These are phyloP conservation scores for Cephus rjabovi DNA, from an alignment of 2,888 invertebrate genomes.

Conservation along the genomic window DNA sequence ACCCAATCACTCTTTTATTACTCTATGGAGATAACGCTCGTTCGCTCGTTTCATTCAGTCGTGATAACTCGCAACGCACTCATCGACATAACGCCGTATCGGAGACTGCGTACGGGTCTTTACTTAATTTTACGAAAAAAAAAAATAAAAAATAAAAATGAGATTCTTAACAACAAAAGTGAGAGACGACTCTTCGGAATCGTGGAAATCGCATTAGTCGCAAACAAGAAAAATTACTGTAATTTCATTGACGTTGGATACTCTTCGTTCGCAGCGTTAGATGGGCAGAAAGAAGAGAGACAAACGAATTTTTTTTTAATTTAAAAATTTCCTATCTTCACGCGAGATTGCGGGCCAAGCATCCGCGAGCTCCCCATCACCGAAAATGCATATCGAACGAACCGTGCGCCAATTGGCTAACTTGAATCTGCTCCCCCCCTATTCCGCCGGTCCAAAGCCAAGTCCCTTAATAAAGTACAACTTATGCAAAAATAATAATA, in stretches of 20 bases:
- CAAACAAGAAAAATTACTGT: not conserved
- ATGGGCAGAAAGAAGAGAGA: not conserved
- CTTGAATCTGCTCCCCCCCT: not conserved
- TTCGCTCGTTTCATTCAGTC: not conserved
- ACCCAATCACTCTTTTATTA: not conserved
- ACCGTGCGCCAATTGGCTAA: not conserved
- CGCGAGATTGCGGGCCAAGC: not conserved
- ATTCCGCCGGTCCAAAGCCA: not conserved
- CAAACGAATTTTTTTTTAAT: too few species aligned
- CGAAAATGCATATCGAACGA: not conserved
- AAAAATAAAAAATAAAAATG: not conserved
- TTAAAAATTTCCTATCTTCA: not conserved
- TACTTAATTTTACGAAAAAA: not conserved
- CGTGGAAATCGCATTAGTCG: not conserved
- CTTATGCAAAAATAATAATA: constrained; percentile 18
- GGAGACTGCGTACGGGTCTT: not conserved
- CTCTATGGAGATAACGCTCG: not conserved
- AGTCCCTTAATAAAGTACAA: constrained; percentile 14
- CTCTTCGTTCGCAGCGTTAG: not conserved
- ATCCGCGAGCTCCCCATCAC: not conserved
- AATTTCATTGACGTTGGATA: not conserved
- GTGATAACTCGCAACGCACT: not conserved
- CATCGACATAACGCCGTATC: not conserved
- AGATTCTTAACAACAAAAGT: not conserved
- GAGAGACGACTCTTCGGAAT: not conserved